Conservation (phyloP, 2,888 invertebrate genomes). For the Cylindroiulus punctatus region DNA sequence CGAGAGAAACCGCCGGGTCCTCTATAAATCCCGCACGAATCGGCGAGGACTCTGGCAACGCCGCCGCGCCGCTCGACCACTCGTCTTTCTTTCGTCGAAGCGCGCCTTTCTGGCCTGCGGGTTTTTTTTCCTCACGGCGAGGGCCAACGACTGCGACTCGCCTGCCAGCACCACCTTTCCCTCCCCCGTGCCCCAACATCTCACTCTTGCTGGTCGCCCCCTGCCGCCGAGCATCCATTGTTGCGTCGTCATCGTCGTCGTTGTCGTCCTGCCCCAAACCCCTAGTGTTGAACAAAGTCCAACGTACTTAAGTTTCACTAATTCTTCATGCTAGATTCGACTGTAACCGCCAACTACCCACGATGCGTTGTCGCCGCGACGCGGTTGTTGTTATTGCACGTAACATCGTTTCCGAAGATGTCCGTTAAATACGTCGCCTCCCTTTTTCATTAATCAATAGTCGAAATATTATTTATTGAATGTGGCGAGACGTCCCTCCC, state of each 20-base stretch:
- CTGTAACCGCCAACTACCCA: background rate
- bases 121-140: background rate
- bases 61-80: background rate
- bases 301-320: conserved; percentile 1
- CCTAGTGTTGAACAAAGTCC: background rate
- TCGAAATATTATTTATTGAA: conserved; percentile 18
- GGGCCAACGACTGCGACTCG: background rate
- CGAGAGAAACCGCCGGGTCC: background rate
- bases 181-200: background rate
- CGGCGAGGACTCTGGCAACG: background rate
- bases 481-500: conserved; percentile 1
- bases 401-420: background rate
- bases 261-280: background rate
- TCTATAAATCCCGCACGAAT: background rate
- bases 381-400: background rate
- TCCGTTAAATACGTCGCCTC: conserved; percentile 2
- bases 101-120: background rate
- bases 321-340: conserved; percentile 2
- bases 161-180: background rate
- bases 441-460: conserved; percentile 2
- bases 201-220: background rate
- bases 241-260: conserved; percentile 6
- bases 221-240: background rate
- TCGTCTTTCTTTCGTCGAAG: conserved; percentile 6
- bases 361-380: background rate